phyloP scores from a whole-genome alignment of 2,888 invertebrate genomes.

The Halictus ligatus region DNA sequence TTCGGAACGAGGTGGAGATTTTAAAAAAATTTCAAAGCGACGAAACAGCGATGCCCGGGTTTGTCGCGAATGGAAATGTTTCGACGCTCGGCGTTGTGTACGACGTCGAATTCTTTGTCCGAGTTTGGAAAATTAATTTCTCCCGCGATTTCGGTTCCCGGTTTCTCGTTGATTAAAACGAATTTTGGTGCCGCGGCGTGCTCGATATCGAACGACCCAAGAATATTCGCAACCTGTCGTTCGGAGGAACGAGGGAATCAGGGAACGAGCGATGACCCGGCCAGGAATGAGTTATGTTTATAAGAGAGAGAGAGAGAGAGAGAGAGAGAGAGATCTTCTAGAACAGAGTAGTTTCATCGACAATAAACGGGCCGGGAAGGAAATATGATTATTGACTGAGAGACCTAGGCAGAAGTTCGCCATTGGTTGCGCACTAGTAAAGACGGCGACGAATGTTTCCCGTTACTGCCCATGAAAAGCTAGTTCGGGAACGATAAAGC shows the following conservation, averaged over 20 bases:
- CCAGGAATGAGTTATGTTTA: constrained; percentile 31
- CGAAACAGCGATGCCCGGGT: neutral
- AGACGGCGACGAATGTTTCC: constrained; percentile 46
- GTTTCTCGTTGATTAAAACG: neutral
- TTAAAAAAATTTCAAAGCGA: neutral
- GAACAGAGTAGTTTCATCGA: constrained; percentile 36
- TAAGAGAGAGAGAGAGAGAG: constrained; percentile 33
- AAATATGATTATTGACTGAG: constrained; percentile 54
- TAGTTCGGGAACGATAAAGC: constrained; percentile 53
- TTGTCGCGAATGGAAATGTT: neutral
- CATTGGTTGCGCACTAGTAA: constrained; percentile 50
- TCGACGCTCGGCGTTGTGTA: neutral
- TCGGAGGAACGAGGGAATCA: neutral
- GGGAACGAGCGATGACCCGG: constrained; percentile 20
- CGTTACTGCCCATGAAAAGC: constrained; percentile 58
- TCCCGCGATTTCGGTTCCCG: neutral
- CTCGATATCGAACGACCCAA: neutral
- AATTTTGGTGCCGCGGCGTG: neutral
- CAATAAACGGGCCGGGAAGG: constrained; percentile 24
- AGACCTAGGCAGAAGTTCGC: constrained; percentile 40
- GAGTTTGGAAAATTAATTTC: neutral
- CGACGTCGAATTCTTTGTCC: neutral
- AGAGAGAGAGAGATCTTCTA: constrained; percentile 17
- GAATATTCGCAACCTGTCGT: neutral
- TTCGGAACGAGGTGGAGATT: neutral